These are phyloP conservation scores for Gadopsis marmoratus DNA, from an alignment of 2,797 vertebrate genomes.

Conservation along the genomic window DNA sequence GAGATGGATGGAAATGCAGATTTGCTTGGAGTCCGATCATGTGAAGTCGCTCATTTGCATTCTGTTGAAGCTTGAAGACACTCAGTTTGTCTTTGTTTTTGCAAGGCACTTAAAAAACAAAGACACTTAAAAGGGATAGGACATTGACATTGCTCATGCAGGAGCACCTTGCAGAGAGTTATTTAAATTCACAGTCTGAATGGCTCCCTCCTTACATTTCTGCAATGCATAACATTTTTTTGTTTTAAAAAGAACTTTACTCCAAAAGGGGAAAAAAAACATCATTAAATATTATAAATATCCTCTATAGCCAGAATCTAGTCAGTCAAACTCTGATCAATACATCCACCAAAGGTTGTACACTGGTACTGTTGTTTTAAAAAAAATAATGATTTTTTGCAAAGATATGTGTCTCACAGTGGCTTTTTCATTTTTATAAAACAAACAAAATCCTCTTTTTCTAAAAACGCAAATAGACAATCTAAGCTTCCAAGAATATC, in stretches of 20 bases:
- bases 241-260: not conserved
- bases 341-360: not conserved
- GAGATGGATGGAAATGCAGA: constrained; percentile 13
- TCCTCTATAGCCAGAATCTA: not conserved
- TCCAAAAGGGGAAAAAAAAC: not conserved
- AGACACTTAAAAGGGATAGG: not conserved
- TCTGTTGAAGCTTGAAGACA: constrained; percentile 23
- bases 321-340: not conserved
- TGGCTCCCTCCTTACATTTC: not conserved
- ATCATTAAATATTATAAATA: not conserved
- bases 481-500: not conserved
- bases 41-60: constrained; percentile 34
- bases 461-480: not conserved
- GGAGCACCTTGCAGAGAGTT: not conserved
- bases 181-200: constrained; percentile 2
- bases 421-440: not conserved
- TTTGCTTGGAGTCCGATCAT: not conserved
- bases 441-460: not conserved
- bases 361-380: not conserved
- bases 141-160: not conserved
- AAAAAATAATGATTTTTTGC: not conserved
- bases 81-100: constrained; percentile 6
- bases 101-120: not conserved
- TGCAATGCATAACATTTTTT: not conserved
- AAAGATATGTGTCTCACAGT: not conserved